These are phyloP conservation scores for Trididemnum clinides DNA, from an alignment of 23 tunicate genomes.

Conservation along the genomic window DNA sequence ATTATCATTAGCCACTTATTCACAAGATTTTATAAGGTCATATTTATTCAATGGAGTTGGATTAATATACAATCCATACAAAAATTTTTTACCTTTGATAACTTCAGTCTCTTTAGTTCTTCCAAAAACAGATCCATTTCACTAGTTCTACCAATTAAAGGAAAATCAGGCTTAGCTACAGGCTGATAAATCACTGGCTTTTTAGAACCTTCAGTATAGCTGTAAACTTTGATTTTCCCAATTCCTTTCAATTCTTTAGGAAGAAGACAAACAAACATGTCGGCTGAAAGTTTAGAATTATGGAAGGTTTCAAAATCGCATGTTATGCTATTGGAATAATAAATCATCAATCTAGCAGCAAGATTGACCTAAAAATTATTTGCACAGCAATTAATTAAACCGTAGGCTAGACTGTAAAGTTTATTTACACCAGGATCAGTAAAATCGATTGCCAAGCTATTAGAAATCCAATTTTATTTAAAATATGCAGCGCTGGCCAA, in stretches of 20 bases:
- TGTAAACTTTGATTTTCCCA: slow-evolving; percentile 56
- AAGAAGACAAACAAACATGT: slow-evolving; percentile 70
- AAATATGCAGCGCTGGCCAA: too few species aligned
- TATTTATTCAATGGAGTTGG: too few species aligned
- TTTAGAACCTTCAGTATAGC: slow-evolving; percentile 73
- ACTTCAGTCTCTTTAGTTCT: slow-evolving; percentile 42
- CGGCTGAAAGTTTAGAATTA: slow-evolving; percentile 74
- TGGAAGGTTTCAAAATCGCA: slow-evolving; percentile 87
- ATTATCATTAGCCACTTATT: too few species aligned
- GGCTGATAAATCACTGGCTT: slow-evolving; percentile 37
- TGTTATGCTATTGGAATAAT: slow-evolving; percentile 79
- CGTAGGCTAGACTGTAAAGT: too few species aligned
- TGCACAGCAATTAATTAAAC: too few species aligned
- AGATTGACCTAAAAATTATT: slow-evolving; percentile 78
- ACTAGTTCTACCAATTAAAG: slow-evolving; percentile 56
- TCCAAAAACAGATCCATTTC: slow-evolving; percentile 61
- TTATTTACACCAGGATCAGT: too few species aligned
- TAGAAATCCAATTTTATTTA: too few species aligned
- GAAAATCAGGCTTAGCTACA: slow-evolving; percentile 67
- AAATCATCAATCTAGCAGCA: slow-evolving; percentile 93
- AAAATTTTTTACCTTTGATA: slow-evolving; percentile 23
- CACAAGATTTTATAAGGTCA: too few species aligned
- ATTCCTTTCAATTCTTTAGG: slow-evolving; percentile 82
- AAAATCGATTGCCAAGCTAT: too few species aligned
- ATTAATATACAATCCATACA: too few species aligned